Conservation (phyloP, 2,888 invertebrate genomes). For the Drosophila tanythrix region DNA sequence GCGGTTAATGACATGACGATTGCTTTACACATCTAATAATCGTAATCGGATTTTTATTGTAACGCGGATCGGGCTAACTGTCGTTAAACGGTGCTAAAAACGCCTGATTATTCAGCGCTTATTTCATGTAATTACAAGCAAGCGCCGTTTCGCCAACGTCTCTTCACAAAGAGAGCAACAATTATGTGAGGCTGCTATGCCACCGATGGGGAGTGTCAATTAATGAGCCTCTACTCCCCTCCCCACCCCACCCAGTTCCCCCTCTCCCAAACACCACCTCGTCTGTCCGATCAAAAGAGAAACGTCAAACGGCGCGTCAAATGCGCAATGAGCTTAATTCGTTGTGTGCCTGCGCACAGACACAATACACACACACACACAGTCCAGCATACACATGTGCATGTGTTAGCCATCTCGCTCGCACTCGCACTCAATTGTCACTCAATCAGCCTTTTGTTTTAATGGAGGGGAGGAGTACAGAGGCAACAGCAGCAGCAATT, state of each 20-base stretch:
- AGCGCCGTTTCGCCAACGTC: conserved; percentile 42
- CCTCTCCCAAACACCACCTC: background rate
- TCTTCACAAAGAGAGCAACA: conserved; percentile 23
- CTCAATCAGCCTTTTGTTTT: conserved; percentile 72
- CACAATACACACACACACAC: background rate
- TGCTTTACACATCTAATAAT: conserved; percentile 54
- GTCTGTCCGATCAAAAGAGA: conserved; percentile 60
- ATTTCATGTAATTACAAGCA: conserved; percentile 68
- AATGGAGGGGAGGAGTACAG: conserved; percentile 11
- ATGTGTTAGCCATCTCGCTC: conserved; percentile 37
- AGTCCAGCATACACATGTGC: background rate
- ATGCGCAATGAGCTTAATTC: conserved; percentile 82
- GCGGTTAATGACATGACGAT: conserved; percentile 74
- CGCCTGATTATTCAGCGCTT: conserved; percentile 62
- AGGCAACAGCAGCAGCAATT: conserved; percentile 24
- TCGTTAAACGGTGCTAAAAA: conserved; percentile 68
- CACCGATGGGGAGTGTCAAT: conserved; percentile 12
- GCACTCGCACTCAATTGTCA: conserved; percentile 51
- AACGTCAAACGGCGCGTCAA: conserved; percentile 81
- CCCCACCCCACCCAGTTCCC: background rate
- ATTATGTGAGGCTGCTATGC: conserved; percentile 17
- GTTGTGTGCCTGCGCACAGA: conserved; percentile 58
- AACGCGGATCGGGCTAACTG: conserved; percentile 35
- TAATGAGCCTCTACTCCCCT: conserved; percentile 3
- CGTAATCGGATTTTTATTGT: conserved; percentile 22